Evolutionary conservation across 2,888 invertebrate species (phyloP).

Genomic region (Notodromas monacha): DNA sequence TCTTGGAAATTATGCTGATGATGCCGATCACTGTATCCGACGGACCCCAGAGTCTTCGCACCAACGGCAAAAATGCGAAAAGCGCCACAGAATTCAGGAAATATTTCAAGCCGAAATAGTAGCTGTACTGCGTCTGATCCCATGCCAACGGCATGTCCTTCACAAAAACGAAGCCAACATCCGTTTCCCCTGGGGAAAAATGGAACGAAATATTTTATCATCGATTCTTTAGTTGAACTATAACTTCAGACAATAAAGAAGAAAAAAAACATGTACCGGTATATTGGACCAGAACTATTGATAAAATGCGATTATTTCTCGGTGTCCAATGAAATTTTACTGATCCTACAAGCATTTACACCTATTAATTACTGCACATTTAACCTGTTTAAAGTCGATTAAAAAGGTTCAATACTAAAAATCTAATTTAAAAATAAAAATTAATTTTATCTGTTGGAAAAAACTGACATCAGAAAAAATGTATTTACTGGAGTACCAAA

Average conservation of each 20-base stretch:
- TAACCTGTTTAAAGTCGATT: too few species aligned
- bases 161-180: constrained; percentile 38
- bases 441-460: too few species aligned
- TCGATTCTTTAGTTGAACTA: too few species aligned
- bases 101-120: constrained; percentile 20
- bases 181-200: constrained; percentile 33
- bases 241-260: not conserved
- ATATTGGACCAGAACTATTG: too few species aligned
- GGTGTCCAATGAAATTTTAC: too few species aligned
- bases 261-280: not conserved
- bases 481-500: too few species aligned
- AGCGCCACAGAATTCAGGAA: constrained; percentile 22
- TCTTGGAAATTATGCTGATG: constrained; percentile 15
- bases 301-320: too few species aligned
- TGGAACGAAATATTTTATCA: not conserved
- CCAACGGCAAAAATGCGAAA: constrained; percentile 14
- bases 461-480: too few species aligned
- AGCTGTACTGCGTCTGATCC: constrained; percentile 31
- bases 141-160: constrained; percentile 31
- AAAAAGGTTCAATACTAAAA: too few species aligned
- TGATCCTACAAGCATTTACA: too few species aligned
- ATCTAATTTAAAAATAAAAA: too few species aligned
- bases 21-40: constrained; percentile 15
- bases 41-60: constrained; percentile 10
- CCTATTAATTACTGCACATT: too few species aligned